A percentile compares a stretch with the other conserved stretches of the same genome.
These are phyloP conservation scores for Labeo rohita DNA, from an alignment of 2,113 vertebrate species.

Conservation along the genomic window DNA sequence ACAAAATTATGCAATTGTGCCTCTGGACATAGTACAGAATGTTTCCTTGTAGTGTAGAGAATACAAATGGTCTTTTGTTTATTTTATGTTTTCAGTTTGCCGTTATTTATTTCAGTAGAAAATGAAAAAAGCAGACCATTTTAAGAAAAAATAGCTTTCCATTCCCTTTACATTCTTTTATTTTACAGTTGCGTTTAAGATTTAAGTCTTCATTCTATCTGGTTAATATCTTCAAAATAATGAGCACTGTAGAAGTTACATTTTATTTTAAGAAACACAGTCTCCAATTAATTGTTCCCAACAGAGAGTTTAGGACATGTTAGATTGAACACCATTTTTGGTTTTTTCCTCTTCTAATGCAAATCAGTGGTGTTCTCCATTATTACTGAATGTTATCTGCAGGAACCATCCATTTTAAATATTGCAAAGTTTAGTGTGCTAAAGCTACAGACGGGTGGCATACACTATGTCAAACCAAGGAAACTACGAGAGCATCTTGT, in stretches of 20 bases:
- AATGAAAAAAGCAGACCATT: background rate
- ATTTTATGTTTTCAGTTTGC: no score
- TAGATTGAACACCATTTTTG: background rate
- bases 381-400: conserved; percentile 32
- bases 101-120: background rate
- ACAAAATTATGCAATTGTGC: background rate
- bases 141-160: background rate
- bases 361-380: conserved; percentile 18
- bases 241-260: background rate
- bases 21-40: background rate
- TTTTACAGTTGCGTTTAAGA: background rate
- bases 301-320: background rate
- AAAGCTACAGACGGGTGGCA: background rate
- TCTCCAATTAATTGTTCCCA: conserved; percentile 9
- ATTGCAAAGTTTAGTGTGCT: background rate
- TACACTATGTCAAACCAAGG: background rate
- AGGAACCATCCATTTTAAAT: background rate
- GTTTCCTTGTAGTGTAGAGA: background rate
- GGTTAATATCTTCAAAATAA: background rate
- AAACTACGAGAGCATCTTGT: background rate
- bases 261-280: background rate
- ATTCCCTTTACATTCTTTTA: background rate
- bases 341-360: conserved; percentile 11
- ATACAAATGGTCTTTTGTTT: background rate
- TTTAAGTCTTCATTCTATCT: background rate